Evolutionary conservation across 2,113 vertebrate species (phyloP).

Genomic region (Calyptommatus sinebrachiatus): DNA sequence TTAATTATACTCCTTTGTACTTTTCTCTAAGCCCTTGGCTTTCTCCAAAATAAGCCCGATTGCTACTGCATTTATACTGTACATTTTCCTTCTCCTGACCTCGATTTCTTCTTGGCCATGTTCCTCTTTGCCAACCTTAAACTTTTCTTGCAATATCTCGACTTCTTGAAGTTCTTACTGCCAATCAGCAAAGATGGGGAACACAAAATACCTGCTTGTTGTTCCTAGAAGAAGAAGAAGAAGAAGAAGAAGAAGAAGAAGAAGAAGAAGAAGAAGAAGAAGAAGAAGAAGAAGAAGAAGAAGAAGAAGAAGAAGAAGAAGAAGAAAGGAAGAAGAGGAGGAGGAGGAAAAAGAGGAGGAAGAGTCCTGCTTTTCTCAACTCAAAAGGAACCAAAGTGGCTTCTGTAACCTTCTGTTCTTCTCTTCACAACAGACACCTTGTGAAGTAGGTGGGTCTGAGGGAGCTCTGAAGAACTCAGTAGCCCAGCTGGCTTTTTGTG

Average conservation of each 20-base stretch:
- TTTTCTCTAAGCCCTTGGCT: neutral
- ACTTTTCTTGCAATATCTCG: slow-evolving; percentile 31
- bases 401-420: too few relatives aligned
- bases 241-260: neutral
- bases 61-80: slow-evolving; percentile 27
- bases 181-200: slow-evolving; percentile 34
- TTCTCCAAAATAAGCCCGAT: slow-evolving; percentile 46
- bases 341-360: too few relatives aligned
- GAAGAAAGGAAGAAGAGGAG: too few relatives aligned
- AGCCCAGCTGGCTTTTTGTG: too few relatives aligned
- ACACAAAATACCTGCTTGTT: slow-evolving; percentile 16
- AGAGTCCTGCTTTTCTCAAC: too few relatives aligned
- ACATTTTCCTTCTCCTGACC: neutral
- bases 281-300: too few relatives aligned
- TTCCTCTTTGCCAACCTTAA: neutral
- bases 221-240: neutral
- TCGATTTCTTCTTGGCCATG: neutral
- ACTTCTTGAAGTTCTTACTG: neutral
- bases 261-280: too few relatives aligned
- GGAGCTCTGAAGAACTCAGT: too few relatives aligned
- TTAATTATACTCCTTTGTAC: neutral
- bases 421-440: too few relatives aligned
- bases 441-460: too few relatives aligned
- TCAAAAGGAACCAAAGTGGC: too few relatives aligned
- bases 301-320: too few relatives aligned